These are phyloP conservation scores for Latrodectus geometricus DNA, from an alignment of 1,140 invertebrate species.

Conservation along the genomic window DNA sequence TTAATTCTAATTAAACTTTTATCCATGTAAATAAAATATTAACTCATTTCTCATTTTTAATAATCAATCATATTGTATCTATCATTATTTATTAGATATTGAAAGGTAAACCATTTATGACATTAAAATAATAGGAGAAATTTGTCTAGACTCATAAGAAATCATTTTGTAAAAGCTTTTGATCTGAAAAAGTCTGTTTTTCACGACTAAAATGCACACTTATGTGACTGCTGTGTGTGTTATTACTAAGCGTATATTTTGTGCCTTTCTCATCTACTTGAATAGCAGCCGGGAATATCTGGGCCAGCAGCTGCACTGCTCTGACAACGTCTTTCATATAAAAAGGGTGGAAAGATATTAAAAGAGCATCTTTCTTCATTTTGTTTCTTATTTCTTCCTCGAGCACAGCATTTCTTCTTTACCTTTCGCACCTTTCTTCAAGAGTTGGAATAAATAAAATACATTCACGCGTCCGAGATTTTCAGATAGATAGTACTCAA, in stretches of 20 bases:
- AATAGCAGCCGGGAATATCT: constrained; percentile 46
- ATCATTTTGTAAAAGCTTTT: constrained; percentile 29
- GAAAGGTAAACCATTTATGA: too few relatives aligned
- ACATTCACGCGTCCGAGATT: constrained; percentile 17
- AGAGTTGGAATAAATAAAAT: constrained; percentile 16
- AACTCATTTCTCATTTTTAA: too few relatives aligned
- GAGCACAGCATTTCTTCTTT: constrained; percentile 19
- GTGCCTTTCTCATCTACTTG: constrained; percentile 31
- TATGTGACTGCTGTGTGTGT: constrained; percentile 28
- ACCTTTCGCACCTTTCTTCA: constrained; percentile 31
- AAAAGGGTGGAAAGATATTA: constrained; percentile 46
- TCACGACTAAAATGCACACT: background rate
- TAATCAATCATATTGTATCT: too few relatives aligned
- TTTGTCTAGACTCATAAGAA: constrained; percentile 38
- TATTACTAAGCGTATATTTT: constrained; percentile 53
- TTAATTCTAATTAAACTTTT: too few relatives aligned
- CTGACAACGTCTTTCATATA: constrained; percentile 55
- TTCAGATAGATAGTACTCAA: constrained; percentile 25
- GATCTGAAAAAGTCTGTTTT: constrained; percentile 40
- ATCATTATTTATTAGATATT: too few relatives aligned
- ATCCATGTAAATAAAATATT: too few relatives aligned
- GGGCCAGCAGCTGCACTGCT: constrained; percentile 32
- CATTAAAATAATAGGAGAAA: too few relatives aligned
- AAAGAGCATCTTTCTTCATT: constrained; percentile 31
- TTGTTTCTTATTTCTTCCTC: constrained; percentile 16